phyloP scores from a whole-genome alignment of 2,797 vertebrate genomes.

The Columba guinea region DNA sequence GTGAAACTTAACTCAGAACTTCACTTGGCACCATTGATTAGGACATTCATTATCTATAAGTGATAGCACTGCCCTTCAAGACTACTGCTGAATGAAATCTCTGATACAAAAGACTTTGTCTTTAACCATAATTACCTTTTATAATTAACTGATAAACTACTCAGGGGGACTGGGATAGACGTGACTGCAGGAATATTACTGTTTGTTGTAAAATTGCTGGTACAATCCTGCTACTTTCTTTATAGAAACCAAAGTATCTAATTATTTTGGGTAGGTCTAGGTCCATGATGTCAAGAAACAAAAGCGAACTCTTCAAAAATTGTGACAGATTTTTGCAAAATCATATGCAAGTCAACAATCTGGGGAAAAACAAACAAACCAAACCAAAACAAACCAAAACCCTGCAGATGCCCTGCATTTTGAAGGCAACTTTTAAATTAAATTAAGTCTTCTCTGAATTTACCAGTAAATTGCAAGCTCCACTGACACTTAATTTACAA shows the following conservation, averaged over 20 bases:
- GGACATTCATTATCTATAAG: slow-evolving; percentile 1
- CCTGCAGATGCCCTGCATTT: not conserved
- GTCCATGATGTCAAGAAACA: not conserved
- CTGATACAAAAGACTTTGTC: not conserved
- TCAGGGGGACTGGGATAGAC: not conserved
- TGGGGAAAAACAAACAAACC: too few species aligned
- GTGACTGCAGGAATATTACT: not conserved
- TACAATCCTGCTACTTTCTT: not conserved
- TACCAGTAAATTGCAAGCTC: not conserved
- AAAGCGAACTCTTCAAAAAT: not conserved
- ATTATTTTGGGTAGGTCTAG: not conserved
- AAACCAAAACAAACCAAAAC: too few species aligned
- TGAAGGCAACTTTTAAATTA: not conserved
- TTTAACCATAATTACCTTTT: not conserved
- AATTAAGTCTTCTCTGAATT: not conserved
- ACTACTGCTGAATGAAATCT: not conserved
- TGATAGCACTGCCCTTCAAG: slow-evolving; percentile 11
- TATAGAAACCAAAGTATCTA: not conserved
- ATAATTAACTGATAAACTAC: slow-evolving; percentile 10
- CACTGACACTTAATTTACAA: not conserved
- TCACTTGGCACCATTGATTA: slow-evolving; percentile 13
- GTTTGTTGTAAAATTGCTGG: not conserved
- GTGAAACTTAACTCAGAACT: slow-evolving; percentile 44
- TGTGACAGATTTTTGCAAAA: not conserved
- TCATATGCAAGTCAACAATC: not conserved